These are phyloP conservation scores for Branchellion lobata DNA, from an alignment of 2,888 invertebrate species.

Conservation along the genomic window DNA sequence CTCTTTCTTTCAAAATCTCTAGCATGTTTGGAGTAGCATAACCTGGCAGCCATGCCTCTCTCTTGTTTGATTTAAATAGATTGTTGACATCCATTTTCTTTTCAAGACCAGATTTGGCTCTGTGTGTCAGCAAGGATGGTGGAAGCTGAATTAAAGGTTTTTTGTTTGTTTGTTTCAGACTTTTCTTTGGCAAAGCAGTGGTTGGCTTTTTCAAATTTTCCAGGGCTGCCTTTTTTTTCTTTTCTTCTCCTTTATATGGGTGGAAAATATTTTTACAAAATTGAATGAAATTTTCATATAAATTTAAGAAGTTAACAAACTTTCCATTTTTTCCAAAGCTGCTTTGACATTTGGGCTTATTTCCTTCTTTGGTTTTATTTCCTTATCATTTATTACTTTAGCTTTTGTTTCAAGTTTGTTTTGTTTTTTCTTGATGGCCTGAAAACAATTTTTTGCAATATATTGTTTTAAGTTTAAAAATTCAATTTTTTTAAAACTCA, in stretches of 20 bases:
- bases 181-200: neutral
- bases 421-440: neutral
- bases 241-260: too few relatives aligned
- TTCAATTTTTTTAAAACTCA: neutral
- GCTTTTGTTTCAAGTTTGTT: neutral
- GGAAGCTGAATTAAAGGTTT: neutral
- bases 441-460: too few relatives aligned
- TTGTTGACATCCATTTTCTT: slow-evolving; percentile 11
- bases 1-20: slow-evolving; percentile 13
- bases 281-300: too few relatives aligned
- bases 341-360: slow-evolving; percentile 3
- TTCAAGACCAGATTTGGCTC: slow-evolving; percentile 3
- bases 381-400: neutral
- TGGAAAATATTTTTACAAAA: too few relatives aligned
- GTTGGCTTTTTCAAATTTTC: neutral
- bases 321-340: slow-evolving; percentile 7
- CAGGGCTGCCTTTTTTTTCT: neutral
- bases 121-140: neutral
- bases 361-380: neutral
- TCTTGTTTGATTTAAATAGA: slow-evolving; percentile 6
- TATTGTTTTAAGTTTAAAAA: too few relatives aligned
- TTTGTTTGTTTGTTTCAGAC: neutral
- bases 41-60: neutral
- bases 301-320: too few relatives aligned
- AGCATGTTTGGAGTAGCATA: slow-evolving; percentile 6